A percentile compares a stretch with the other conserved stretches of the same genome.
Conservation (phyloP, 2,797 vertebrate genomes). For the Pygocentrus nattereri region DNA sequence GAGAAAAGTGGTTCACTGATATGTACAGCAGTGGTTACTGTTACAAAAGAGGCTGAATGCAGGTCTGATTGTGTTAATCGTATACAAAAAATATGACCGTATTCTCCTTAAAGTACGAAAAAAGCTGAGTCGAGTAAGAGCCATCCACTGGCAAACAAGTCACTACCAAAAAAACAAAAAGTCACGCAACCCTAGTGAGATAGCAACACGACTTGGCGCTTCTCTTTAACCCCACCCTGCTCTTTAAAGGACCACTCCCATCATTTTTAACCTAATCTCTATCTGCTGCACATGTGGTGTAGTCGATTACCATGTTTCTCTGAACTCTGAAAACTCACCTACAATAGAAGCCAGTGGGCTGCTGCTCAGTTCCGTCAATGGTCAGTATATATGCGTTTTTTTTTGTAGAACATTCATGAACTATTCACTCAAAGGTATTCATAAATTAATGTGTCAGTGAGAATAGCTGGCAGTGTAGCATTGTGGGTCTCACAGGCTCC, state of each 20-base stretch:
- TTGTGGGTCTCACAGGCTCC: no score
- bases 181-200: not conserved
- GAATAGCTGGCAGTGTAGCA: no score
- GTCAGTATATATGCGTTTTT: no score
- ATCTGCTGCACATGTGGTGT: not conserved
- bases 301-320: no score
- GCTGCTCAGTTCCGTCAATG: not conserved
- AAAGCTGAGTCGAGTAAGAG: not conserved
- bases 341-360: no score
- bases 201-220: not conserved
- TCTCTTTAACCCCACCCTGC: not conserved
- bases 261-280: not conserved
- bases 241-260: not conserved
- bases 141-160: not conserved
- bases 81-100: not conserved
- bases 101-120: slow-evolving; percentile 23
- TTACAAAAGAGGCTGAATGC: slow-evolving; percentile 16
- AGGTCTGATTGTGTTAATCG: not conserved
- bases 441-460: no score
- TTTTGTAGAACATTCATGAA: no score
- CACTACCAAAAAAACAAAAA: not conserved
- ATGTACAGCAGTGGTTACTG: slow-evolving; percentile 40
- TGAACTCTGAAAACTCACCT: no score
- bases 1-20: not conserved
- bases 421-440: no score